A percentile compares a stretch with the other conserved stretches of the same genome.
Conservation (phyloP, 2,888 invertebrate genomes). For the Galeruca laticollis region DNA sequence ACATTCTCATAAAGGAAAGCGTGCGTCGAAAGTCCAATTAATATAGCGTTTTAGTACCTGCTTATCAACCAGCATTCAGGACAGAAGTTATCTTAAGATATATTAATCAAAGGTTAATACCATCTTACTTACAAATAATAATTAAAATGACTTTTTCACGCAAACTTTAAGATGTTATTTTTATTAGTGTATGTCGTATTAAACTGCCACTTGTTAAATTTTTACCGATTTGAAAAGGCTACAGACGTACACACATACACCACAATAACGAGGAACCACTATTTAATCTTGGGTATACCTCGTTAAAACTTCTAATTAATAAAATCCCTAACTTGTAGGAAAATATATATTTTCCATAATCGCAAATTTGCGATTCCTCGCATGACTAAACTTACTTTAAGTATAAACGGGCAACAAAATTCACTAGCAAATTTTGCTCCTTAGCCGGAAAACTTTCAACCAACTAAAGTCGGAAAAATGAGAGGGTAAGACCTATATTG, state of each 20-base stretch:
- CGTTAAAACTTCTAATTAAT: conserved; percentile 53
- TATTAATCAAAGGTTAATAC: no score
- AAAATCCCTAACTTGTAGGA: conserved; percentile 54
- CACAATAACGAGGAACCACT: conserved; percentile 41
- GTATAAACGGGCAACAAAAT: conserved; percentile 64
- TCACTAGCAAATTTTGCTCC: conserved; percentile 57
- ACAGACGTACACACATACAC: conserved; percentile 1
- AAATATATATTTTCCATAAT: conserved; percentile 62
- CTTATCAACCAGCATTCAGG: conserved; percentile 11
- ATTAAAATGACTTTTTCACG: neutral
- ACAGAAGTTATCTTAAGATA: no score
- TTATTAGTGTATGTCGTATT: neutral
- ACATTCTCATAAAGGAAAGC: conserved; percentile 22
- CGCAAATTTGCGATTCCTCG: conserved; percentile 65
- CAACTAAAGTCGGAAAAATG: neutral
- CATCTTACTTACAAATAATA: no score
- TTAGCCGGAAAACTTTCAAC: conserved; percentile 47
- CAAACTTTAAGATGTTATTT: neutral
- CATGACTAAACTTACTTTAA: conserved; percentile 64
- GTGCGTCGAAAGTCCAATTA: neutral
- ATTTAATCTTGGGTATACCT: conserved; percentile 47
- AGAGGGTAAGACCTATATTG: conserved; percentile 3
- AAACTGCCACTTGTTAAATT: neutral
- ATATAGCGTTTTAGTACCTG: neutral
- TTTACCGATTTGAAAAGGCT: neutral